Conservation (phyloP, 1,140 invertebrate genomes). For the Zaprionus capensis region DNA sequence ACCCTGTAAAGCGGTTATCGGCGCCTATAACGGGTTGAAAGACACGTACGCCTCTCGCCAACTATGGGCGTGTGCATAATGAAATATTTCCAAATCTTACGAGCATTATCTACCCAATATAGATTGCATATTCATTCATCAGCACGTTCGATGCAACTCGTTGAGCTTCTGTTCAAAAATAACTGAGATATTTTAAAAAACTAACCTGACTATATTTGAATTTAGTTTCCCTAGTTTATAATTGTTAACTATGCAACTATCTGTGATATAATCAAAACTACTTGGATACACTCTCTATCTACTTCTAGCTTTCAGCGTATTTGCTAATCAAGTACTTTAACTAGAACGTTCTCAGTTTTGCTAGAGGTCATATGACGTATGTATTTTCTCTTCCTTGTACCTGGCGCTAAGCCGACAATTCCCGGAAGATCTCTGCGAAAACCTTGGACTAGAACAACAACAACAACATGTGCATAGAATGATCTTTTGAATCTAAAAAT, state of each 20-base stretch:
- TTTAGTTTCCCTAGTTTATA: not conserved
- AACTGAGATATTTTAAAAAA: not conserved
- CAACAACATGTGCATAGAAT: not conserved
- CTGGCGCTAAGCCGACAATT: not conserved
- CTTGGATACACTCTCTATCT: not conserved
- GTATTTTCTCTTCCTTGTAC: not conserved
- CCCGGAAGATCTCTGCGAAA: not conserved
- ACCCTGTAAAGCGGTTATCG: constrained; percentile 7
- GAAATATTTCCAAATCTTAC: not conserved
- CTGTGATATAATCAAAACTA: not conserved
- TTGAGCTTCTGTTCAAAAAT: not conserved
- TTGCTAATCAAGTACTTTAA: not conserved
- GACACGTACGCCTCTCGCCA: not conserved
- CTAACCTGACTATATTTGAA: not conserved
- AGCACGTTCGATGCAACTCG: not conserved
- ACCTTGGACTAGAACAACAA: not conserved
- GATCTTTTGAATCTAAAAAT: not conserved
- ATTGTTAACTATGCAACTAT: not conserved
- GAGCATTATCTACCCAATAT: not conserved
- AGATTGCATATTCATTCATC: not conserved
- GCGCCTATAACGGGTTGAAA: not conserved
- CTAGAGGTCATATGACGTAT: constrained; percentile 4
- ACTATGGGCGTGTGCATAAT: not conserved
- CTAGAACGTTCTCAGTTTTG: not conserved
- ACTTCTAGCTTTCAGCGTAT: not conserved